Evolutionary conservation across 2,113 vertebrate species (phyloP).

Genomic region (Argyrosomus japonicus): DNA sequence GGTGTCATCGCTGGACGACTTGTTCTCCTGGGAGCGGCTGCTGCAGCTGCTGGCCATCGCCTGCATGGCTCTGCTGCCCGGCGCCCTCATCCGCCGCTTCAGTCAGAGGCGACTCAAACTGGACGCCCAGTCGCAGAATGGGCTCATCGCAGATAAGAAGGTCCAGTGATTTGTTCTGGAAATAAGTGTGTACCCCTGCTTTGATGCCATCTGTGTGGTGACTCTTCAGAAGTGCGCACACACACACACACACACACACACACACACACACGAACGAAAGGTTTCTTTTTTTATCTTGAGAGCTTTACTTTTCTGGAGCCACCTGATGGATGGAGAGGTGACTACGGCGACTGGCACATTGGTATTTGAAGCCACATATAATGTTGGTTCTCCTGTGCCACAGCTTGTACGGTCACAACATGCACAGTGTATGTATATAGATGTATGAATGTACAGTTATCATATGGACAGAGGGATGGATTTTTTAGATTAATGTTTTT

Average conservation of each 20-base stretch:
- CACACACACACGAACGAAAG: not conserved
- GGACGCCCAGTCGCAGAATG: constrained; percentile 64
- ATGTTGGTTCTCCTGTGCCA: constrained; percentile 23
- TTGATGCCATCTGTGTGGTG: constrained; percentile 1
- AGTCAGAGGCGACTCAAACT: constrained; percentile 84
- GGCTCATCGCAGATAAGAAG: constrained; percentile 81
- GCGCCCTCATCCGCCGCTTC: constrained; percentile 89
- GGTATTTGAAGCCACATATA: constrained; percentile 29
- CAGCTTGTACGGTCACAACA: not conserved
- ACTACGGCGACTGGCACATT: not conserved
- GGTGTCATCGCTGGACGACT: constrained; percentile 91
- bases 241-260: not conserved
- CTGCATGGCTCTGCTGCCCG: constrained; percentile 89
- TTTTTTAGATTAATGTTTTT: no score
- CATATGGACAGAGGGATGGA: not conserved
- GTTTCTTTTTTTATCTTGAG: not conserved
- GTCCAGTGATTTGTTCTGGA: constrained; percentile 77
- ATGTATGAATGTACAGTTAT: constrained; percentile 34
- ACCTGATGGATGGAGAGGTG: not conserved
- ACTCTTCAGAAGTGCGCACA: constrained; percentile 3
- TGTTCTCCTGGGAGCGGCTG: constrained; percentile 92
- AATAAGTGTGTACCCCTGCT: not conserved
- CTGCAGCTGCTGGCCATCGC: constrained; percentile 93
- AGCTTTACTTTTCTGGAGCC: not conserved
- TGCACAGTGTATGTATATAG: constrained; percentile 12